Evolutionary conservation across 2,888 invertebrate genomes (phyloP), one percentile per base, ranked within the genome.

Genomic region (Sarcophaga subvicina): DNA sequence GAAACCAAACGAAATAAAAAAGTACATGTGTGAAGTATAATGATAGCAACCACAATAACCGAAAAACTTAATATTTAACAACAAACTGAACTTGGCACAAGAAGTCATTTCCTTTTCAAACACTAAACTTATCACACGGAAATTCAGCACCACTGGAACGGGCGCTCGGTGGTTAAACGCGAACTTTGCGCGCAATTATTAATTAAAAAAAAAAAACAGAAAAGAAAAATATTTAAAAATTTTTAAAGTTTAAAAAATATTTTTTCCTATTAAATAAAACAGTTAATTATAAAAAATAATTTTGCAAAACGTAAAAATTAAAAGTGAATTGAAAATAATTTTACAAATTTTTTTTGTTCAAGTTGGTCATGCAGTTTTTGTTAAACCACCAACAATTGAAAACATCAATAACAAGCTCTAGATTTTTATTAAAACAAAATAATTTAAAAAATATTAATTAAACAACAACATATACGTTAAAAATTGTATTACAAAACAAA

Each of bases 51-150:
- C 17, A 45, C 27, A 64, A 17, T 45, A 62, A 1, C 22, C 67
- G 77, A 63, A 78, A 81, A 81, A 63, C 71, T 70, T 70, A 67
- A 37, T 80, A 71, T 67, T 64, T 47, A 76, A 66, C 64, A 81
- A 72, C 62, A 80, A 75, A 69, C 20, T 62, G 27, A 45, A 78
- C 72, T 37, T 12, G 22, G 17, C 54, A 80, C 78, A 86, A 80
- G 62, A 78, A 78, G 47, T 81, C 80, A 83, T 83, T 87, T 81
- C 62, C 20, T 81, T 80, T 80, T 81, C 66, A 80, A 78, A 80
- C 80, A 47, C 63, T 80, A 83, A 83, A 80, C 76, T 70, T 25
- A 72, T 59, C 77, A 76, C 71, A 85, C 83, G 54, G 20, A 22
- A 37, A 22, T 69, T 47, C 20, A 73, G 27, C 60, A 69, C 75